Conservation (phyloP, 1,140 invertebrate species). For the Euura saliciscinereae region DNA sequence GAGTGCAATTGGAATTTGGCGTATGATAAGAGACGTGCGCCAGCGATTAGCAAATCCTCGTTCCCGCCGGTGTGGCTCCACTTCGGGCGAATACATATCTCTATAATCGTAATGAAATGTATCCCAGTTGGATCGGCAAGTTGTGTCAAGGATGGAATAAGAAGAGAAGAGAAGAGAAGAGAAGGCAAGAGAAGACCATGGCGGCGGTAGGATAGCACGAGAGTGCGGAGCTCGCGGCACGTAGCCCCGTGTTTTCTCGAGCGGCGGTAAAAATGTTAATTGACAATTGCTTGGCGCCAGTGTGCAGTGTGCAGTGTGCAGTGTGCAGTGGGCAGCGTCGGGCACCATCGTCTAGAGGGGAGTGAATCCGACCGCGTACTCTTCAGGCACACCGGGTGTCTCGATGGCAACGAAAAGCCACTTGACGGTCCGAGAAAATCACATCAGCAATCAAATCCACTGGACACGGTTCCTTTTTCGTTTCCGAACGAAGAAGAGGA, state of each 20-base stretch:
- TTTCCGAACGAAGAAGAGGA: too few species aligned
- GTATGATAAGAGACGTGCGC: too few species aligned
- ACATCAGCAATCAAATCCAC: too few species aligned
- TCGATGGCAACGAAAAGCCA: slow-evolving; percentile 12
- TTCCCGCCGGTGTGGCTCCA: not conserved
- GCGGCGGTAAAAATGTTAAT: slow-evolving; percentile 58
- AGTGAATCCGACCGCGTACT: slow-evolving; percentile 20
- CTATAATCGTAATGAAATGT: slow-evolving; percentile 52
- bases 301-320: slow-evolving; percentile 31
- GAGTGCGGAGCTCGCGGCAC: slow-evolving; percentile 18
- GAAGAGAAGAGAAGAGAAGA: not conserved
- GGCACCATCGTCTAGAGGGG: slow-evolving; percentile 24
- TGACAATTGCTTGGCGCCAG: slow-evolving; percentile 58
- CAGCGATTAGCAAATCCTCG: slow-evolving; percentile 39
- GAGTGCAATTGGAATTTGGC: too few species aligned
- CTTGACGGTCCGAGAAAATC: not conserved
- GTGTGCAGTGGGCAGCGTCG: slow-evolving; percentile 35
- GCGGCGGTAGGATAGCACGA: not conserved
- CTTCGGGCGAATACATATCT: not conserved
- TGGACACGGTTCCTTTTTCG: too few species aligned
- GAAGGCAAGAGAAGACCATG: slow-evolving; percentile 10
- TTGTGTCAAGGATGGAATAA: not conserved
- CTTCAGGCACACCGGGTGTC: slow-evolving; percentile 19
- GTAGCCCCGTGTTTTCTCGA: slow-evolving; percentile 48
- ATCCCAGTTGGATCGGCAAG: slow-evolving; percentile 25